A percentile compares a stretch with the other conserved stretches of the same genome.
Conservation (phyloP, 1,140 invertebrate genomes). For the Temnothorax longispinosus region DNA sequence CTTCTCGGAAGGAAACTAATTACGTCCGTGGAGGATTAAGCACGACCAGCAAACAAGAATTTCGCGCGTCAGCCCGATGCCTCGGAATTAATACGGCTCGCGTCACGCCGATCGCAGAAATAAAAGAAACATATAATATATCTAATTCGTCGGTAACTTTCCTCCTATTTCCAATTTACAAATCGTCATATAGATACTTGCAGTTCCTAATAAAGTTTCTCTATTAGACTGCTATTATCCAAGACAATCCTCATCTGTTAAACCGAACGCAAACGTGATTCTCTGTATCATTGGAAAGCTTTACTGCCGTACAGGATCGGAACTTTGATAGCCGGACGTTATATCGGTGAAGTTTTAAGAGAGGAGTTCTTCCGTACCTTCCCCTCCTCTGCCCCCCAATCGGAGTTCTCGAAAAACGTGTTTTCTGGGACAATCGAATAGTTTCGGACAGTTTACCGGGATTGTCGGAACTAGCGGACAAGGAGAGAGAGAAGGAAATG, state of each 20-base stretch:
- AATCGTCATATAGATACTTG: not conserved
- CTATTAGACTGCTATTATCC: not conserved
- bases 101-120: not conserved
- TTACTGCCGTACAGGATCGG: not conserved
- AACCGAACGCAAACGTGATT: constrained; percentile 35
- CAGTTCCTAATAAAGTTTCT: not conserved
- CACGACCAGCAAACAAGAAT: constrained; percentile 51
- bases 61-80: constrained; percentile 32
- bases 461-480: constrained; percentile 47
- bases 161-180: not conserved
- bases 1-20: constrained; percentile 50
- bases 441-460: constrained; percentile 67
- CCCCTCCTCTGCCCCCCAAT: not conserved
- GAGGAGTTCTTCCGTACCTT: constrained; percentile 6
- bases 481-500: constrained; percentile 61
- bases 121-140: not conserved
- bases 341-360: constrained; percentile 55
- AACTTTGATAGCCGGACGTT: constrained; percentile 56
- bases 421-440: constrained; percentile 45
- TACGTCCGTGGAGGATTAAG: constrained; percentile 53
- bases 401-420: constrained; percentile 47
- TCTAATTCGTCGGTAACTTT: not conserved
- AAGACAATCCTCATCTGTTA: constrained; percentile 4
- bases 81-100: not conserved
- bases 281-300: constrained; percentile 38